phyloP scores from a whole-genome alignment of 2,113 vertebrate species.

The Trematocara zebra region DNA sequence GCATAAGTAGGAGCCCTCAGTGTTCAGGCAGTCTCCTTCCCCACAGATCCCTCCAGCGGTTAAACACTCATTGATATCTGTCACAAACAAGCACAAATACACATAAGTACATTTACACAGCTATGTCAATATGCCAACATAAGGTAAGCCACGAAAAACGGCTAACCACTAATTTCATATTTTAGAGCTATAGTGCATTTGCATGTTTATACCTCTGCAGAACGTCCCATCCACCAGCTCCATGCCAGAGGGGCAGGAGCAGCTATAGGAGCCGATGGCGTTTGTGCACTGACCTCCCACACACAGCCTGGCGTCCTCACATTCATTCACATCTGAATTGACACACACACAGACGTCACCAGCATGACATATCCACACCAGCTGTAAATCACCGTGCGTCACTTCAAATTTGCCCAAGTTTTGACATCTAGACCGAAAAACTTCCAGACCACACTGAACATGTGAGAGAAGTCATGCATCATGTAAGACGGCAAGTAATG shows the following conservation, averaged over 20 bases:
- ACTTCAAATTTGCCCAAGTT: conserved; percentile 6
- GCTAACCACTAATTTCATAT: neutral
- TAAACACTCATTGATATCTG: conserved; percentile 69
- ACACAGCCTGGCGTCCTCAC: conserved; percentile 57
- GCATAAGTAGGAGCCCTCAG: conserved; percentile 62
- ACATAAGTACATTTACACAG: conserved; percentile 11
- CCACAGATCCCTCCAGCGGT: conserved; percentile 50
- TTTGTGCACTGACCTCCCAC: conserved; percentile 65
- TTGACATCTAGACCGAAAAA: neutral
- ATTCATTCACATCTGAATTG: conserved; percentile 69
- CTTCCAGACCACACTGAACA: conserved; percentile 36
- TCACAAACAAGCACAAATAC: conserved; percentile 13
- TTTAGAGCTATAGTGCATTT: neutral
- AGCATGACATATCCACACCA: conserved; percentile 9
- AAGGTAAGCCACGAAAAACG: neutral
- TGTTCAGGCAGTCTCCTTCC: conserved; percentile 62
- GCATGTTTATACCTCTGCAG: conserved; percentile 60
- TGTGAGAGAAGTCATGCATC: conserved; percentile 11
- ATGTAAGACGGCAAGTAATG: neutral
- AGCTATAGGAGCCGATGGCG: conserved; percentile 61
- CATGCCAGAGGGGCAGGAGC: conserved; percentile 58
- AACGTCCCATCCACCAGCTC: conserved; percentile 50
- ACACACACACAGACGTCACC: conserved; percentile 15
- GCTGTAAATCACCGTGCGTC: conserved; percentile 12
- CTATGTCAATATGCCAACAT: conserved; percentile 10